A percentile compares a stretch with the other conserved stretches of the same genome.
Conservation (phyloP, 2,113 vertebrate genomes). For the Girardinichthys multiradiatus region DNA sequence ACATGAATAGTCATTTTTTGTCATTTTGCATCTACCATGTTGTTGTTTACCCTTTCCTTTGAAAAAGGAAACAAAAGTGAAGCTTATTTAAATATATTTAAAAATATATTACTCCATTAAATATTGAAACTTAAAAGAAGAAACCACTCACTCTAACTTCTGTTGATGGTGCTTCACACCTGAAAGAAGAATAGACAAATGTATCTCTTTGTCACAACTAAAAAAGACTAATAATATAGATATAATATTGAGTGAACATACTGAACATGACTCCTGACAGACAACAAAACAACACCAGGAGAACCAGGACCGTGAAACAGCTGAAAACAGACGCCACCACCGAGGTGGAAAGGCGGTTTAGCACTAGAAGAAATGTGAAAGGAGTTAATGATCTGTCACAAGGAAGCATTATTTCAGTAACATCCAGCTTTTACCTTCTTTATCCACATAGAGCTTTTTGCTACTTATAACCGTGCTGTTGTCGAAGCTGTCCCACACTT, state of each 20-base stretch:
- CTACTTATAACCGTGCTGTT: conserved; percentile 59
- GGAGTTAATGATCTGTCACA: not conserved
- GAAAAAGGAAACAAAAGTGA: no score
- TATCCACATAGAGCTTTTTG: conserved; percentile 35
- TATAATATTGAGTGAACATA: conserved; percentile 44
- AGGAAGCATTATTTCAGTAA: not conserved
- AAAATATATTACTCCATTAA: no score
- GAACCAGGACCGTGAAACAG: conserved; percentile 57
- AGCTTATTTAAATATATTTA: no score
- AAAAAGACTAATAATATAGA: not conserved
- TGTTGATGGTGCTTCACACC: conserved; percentile 25
- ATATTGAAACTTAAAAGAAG: no score
- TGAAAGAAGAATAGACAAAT: conserved; percentile 32
- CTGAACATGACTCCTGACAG: conserved; percentile 52
- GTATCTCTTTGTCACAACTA: not conserved
- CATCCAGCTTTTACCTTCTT: conserved; percentile 58
- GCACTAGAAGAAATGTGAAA: conserved; percentile 36
- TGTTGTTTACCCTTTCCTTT: no score
- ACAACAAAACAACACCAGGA: conserved; percentile 63
- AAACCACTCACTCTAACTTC: conserved; percentile 55
- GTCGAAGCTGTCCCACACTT: conserved; percentile 72
- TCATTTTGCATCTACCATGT: no score
- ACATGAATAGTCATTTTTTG: not conserved
- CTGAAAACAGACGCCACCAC: conserved; percentile 67
- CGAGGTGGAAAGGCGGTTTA: conserved; percentile 51